Base-by-base conservation (phyloP, 2,888 invertebrate species). In the Acholoe squamosa region DNA sequence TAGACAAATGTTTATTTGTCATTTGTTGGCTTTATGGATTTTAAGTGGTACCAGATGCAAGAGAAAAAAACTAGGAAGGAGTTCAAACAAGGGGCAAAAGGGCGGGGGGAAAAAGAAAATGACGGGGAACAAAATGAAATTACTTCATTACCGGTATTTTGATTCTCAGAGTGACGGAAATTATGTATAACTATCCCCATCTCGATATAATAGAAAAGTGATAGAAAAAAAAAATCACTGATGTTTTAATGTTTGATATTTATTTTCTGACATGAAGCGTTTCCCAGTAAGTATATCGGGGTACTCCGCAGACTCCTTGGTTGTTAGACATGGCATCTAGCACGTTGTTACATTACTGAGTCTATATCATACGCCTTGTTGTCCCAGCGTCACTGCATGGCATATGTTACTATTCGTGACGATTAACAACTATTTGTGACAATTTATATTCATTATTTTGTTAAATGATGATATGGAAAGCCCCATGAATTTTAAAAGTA, bases 381-480 rank as follows among this genome's bases (percentile, higher is more conserved):
- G 80, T 80, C 80, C 80, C 80, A 33, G 80, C 80, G 80, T 80
- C 80, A 80, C 80, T 80, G 80, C 80, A 80, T 80, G 80, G 80
- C 80, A 80, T 43, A n/a, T 80, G 34, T 80, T 80, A 80, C 80
- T 80, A 33, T 34, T 80, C 43, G 80, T 80, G 80, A 80, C 33
- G 33, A 80, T 80, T 80, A 80, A 76, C 76, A 76, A 76, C 43
- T 43, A 43, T 31, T 16, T 76, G 76, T 76, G 76, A 76, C 16
- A 28, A 14, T n/a, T 61, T 61, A 76, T 76, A 28, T 14, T 76
- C 3, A 76, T 14, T 61, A 54, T 10, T n/a, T 61, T n/a, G 61
- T 61, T 7, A 61, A 61, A 61, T 61, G 43, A 61, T 61, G 3
- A 61, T 61, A n/a, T 61, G 43, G 10, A 3, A 7, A 43, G 43